phyloP scores from a whole-genome alignment of 2,113 vertebrate species.

The Trachemys scripta region DNA sequence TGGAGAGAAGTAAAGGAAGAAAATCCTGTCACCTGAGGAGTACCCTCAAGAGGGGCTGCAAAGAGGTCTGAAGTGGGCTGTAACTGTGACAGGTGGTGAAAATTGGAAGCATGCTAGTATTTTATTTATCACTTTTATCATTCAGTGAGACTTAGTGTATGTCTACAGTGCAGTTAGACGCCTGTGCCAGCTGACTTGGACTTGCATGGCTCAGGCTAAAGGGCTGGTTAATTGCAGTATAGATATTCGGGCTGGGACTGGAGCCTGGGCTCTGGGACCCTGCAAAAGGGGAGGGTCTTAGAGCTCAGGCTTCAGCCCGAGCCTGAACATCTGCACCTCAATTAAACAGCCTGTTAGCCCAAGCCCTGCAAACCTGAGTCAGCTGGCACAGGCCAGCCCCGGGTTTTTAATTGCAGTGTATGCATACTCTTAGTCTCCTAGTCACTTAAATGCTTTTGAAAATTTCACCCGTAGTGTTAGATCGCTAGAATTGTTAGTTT shows the following conservation, averaged over 20 bases:
- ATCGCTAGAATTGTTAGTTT: not conserved
- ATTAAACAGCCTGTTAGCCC: not conserved
- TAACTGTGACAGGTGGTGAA: not conserved
- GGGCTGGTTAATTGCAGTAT: not conserved
- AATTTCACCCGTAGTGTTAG: not conserved
- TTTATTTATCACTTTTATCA: not conserved
- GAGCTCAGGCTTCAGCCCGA: not conserved
- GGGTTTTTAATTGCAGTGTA: not conserved
- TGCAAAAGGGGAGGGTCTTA: not conserved
- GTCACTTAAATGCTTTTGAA: not conserved
- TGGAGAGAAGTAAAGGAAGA: too few species aligned
- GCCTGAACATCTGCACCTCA: not conserved
- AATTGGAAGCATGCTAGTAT: not conserved
- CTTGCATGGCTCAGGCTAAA: not conserved
- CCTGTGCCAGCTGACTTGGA: not conserved
- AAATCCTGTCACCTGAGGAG: too few species aligned
- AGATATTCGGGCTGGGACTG: not conserved
- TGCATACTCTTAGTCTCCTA: not conserved
- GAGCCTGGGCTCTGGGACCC: not conserved
- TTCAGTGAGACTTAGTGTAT: not conserved
- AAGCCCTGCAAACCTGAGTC: not conserved
- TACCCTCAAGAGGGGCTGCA: not conserved
- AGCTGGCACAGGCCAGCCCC: not conserved
- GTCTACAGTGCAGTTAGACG: not conserved
- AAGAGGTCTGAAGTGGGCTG: not conserved